phyloP scores from a whole-genome alignment of 2,888 invertebrate species.

The Opisthograptis luteolata region DNA sequence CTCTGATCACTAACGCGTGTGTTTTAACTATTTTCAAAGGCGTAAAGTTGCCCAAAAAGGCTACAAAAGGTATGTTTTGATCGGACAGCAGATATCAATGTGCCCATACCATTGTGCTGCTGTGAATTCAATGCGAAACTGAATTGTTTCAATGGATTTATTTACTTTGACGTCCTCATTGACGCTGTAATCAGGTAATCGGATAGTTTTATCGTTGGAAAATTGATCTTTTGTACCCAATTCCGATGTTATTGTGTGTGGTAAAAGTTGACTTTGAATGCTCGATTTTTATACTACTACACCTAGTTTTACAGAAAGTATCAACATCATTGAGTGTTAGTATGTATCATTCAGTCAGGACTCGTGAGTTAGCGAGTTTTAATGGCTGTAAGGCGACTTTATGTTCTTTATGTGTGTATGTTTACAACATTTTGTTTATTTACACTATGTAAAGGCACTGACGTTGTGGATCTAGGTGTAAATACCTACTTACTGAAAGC shows the following conservation, averaged over 20 bases:
- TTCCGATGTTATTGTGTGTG: slow-evolving; percentile 35
- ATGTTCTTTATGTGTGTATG: slow-evolving; percentile 70
- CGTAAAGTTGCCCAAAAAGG: slow-evolving; percentile 40
- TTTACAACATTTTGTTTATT: slow-evolving; percentile 81
- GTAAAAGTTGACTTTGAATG: slow-evolving; percentile 25
- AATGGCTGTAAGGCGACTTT: slow-evolving; percentile 65
- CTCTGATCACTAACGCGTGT: slow-evolving; percentile 50
- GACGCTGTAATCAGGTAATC: slow-evolving; percentile 58
- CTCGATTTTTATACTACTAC: slow-evolving; percentile 44
- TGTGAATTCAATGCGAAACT: slow-evolving; percentile 62
- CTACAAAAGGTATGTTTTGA: slow-evolving; percentile 80
- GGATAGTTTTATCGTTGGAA: slow-evolving; percentile 40
- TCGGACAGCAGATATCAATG: slow-evolving; percentile 70
- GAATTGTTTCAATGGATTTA: slow-evolving; percentile 68
- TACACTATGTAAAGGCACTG: slow-evolving; percentile 65
- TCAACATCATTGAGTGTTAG: slow-evolving; percentile 2
- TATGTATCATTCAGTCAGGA: slow-evolving; percentile 22
- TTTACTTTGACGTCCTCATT: slow-evolving; percentile 62
- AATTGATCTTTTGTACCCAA: slow-evolving; percentile 23
- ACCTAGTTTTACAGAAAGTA: slow-evolving; percentile 44
- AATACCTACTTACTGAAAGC: background rate
- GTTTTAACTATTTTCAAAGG: slow-evolving; percentile 44
- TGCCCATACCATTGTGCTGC: slow-evolving; percentile 75
- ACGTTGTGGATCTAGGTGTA: slow-evolving; percentile 8
- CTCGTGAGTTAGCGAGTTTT: slow-evolving; percentile 48